phyloP scores from a whole-genome alignment of 2,888 invertebrate genomes.

The Tiliacea aurago region DNA sequence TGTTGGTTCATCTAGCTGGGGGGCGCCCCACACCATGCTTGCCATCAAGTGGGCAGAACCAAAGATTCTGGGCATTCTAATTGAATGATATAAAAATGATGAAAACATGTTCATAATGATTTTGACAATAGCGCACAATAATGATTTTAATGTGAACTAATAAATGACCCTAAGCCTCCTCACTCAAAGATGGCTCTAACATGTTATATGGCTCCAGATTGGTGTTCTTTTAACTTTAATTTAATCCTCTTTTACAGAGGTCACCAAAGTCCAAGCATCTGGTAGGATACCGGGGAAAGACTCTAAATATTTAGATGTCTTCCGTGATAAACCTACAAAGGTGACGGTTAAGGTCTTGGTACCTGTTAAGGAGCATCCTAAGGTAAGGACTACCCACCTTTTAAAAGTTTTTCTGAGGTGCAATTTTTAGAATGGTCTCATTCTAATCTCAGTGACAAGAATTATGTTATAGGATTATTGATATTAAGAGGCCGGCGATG shows the following conservation, averaged over 20 bases:
- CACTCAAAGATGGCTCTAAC: background rate
- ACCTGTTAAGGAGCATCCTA: slow-evolving; percentile 93
- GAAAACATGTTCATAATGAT: background rate
- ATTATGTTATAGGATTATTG: too few species aligned
- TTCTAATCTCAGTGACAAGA: background rate
- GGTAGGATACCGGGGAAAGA: slow-evolving; percentile 92
- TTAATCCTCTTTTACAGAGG: slow-evolving; percentile 89
- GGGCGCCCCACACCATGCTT: background rate
- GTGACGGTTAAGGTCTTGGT: slow-evolving; percentile 94
- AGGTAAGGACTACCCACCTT: slow-evolving; percentile 80
- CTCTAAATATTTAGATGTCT: slow-evolving; percentile 94
- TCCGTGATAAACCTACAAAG: slow-evolving; percentile 93
- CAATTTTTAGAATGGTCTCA: too few species aligned
- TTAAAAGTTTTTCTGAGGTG: too few species aligned
- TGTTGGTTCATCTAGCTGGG: too few species aligned
- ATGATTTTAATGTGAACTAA: background rate
- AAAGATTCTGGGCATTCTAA: background rate
- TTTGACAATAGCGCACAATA: too few species aligned
- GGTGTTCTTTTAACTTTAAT: background rate
- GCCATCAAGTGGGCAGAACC: background rate
- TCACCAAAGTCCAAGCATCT: slow-evolving; percentile 92
- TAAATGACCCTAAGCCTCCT: background rate
- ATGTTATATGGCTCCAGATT: background rate
- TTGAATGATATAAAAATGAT: background rate
- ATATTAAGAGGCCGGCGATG: too few species aligned